Evolutionary conservation across 2,113 vertebrate species (phyloP).

Genomic region (Regulus satrapa): DNA sequence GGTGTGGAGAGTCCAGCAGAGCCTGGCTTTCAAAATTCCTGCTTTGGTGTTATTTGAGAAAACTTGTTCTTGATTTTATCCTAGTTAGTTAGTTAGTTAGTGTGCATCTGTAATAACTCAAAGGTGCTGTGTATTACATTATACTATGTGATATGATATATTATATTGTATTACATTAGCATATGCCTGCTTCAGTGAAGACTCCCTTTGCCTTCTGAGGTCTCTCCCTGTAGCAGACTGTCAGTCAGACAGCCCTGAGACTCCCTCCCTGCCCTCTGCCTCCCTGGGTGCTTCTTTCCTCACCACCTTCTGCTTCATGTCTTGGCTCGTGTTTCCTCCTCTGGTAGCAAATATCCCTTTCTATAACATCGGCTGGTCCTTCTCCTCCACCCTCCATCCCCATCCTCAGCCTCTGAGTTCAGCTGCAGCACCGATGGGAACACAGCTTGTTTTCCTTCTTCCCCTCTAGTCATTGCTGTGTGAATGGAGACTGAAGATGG

Average conservation of each 20-base stretch:
- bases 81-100: too few species aligned
- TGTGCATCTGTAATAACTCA: background rate
- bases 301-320: background rate
- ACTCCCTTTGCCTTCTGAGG: rapidly evolving
- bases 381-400: background rate
- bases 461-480: background rate
- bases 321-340: background rate
- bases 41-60: background rate
- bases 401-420: background rate
- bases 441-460: background rate
- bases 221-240: background rate
- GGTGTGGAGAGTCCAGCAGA: background rate
- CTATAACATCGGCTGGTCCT: background rate
- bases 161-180: background rate
- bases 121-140: background rate
- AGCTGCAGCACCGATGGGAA: background rate
- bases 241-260: background rate
- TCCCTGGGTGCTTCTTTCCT: background rate
- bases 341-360: background rate
- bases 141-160: background rate
- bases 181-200: background rate
- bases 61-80: constrained; percentile 2
- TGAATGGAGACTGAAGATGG: background rate
- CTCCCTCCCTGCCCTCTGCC: background rate
- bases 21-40: background rate